Conservation (phyloP, 2,797 vertebrate genomes). For the Clarias fuscus region DNA sequence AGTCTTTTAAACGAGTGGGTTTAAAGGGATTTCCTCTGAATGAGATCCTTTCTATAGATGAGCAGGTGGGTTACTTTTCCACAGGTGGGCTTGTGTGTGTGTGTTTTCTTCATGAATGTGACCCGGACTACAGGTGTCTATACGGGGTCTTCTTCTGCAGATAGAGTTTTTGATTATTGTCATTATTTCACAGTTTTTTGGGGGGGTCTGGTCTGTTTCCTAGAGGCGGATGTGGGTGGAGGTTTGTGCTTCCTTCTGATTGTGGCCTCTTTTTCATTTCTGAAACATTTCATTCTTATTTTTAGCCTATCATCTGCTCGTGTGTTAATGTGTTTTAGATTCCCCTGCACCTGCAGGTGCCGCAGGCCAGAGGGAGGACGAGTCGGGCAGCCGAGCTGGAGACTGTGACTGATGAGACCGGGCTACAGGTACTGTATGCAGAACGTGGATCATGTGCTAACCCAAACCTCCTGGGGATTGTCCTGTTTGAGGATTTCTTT, state of each 20-base stretch:
- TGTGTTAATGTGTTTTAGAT: conserved; percentile 71
- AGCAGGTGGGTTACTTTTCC: not conserved
- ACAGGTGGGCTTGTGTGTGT: not conserved
- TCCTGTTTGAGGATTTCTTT: not conserved
- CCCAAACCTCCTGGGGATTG: not conserved
- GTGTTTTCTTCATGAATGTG: not conserved
- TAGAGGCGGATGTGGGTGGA: not conserved
- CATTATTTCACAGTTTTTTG: not conserved
- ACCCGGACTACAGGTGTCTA: not conserved
- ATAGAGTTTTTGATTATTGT: not conserved
- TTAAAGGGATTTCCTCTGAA: not conserved
- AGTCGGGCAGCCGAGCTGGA: conserved; percentile 87
- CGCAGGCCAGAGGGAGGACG: conserved; percentile 88
- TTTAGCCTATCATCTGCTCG: not conserved
- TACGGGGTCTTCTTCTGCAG: not conserved
- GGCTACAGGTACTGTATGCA: conserved; percentile 86
- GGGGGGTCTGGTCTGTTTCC: not conserved
- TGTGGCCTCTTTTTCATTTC: not conserved
- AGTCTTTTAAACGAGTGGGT: not conserved
- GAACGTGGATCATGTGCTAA: conserved; percentile 47
- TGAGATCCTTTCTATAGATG: not conserved
- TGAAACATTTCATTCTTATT: not conserved
- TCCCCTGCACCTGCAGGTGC: conserved; percentile 82
- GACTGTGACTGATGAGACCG: conserved; percentile 85
- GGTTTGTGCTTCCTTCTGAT: not conserved